A percentile compares a stretch with the other conserved stretches of the same genome.
phyloP scores from a whole-genome alignment of 2,888 invertebrate genomes.

The Parnassius mnemosyne region DNA sequence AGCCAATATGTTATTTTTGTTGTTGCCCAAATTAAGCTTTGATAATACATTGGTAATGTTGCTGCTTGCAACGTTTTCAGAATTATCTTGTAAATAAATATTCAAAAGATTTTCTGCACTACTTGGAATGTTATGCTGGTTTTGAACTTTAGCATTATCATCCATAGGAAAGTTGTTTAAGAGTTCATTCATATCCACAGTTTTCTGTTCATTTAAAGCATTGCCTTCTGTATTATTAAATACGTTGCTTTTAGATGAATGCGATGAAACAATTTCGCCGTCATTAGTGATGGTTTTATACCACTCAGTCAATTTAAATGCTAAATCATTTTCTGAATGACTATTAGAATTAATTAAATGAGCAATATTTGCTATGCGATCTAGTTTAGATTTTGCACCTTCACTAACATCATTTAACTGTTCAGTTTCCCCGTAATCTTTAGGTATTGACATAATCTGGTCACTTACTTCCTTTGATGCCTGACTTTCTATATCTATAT shows the following conservation, averaged over 20 bases:
- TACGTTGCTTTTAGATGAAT: neutral
- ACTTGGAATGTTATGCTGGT: neutral
- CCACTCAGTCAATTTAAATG: no score
- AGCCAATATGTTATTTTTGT: neutral
- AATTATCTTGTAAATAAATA: slow-evolving; percentile 3
- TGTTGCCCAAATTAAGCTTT: neutral
- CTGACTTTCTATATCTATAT: slow-evolving; percentile 1
- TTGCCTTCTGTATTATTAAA: neutral
- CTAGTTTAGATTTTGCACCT: neutral
- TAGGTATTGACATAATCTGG: neutral
- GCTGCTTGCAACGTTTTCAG: neutral
- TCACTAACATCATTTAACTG: neutral
- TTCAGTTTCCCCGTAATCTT: neutral
- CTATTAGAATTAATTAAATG: neutral
- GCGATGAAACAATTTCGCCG: neutral
- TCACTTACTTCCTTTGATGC: slow-evolving; percentile 5
- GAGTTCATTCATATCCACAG: neutral
- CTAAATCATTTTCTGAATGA: no score
- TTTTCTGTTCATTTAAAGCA: no score
- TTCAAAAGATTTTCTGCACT: neutral
- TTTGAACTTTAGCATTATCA: neutral
- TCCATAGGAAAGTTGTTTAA: neutral
- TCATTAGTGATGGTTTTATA: slow-evolving; percentile 1
- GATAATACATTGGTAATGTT: slow-evolving; percentile 2
- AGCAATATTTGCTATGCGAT: neutral